These are phyloP conservation scores for Polypedilum pembai DNA, from an alignment of 1,140 invertebrate species.

Conservation along the genomic window DNA sequence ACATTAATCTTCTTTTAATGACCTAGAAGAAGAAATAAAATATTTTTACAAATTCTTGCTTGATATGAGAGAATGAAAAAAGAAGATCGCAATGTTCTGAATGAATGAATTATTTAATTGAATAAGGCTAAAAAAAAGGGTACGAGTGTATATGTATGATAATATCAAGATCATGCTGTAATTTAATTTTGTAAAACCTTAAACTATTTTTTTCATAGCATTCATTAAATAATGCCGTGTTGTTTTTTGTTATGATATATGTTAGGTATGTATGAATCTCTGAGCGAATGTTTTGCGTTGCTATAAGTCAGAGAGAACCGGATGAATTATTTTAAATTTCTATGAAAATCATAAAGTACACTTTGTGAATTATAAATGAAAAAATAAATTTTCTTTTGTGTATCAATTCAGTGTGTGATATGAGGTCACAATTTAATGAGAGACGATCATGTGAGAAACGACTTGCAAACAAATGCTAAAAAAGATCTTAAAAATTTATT, in stretches of 20 bases:
- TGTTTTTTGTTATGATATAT: no score
- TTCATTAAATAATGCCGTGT: background rate
- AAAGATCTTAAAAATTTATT: no score
- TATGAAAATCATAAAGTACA: background rate
- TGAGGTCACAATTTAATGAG: no score
- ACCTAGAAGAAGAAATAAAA: background rate
- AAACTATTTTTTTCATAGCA: slow-evolving; percentile 8
- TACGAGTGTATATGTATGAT: background rate
- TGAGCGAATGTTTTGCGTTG: background rate
- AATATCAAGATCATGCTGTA: background rate
- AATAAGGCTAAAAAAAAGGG: background rate
- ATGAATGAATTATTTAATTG: slow-evolving; percentile 8
- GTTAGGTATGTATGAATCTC: no score
- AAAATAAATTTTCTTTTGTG: background rate
- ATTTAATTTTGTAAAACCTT: background rate
- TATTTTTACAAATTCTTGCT: background rate
- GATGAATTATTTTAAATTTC: background rate
- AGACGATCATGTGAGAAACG: no score
- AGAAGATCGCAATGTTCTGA: background rate
- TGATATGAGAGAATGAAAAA: background rate
- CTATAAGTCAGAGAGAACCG: background rate
- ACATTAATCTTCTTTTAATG: background rate
- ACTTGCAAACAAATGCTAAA: no score
- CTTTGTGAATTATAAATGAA: background rate
- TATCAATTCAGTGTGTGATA: background rate